A percentile compares a stretch with the other conserved stretches of the same genome.
phyloP scores from a whole-genome alignment of 2,113 vertebrate species.

The Thomomys bottae region DNA sequence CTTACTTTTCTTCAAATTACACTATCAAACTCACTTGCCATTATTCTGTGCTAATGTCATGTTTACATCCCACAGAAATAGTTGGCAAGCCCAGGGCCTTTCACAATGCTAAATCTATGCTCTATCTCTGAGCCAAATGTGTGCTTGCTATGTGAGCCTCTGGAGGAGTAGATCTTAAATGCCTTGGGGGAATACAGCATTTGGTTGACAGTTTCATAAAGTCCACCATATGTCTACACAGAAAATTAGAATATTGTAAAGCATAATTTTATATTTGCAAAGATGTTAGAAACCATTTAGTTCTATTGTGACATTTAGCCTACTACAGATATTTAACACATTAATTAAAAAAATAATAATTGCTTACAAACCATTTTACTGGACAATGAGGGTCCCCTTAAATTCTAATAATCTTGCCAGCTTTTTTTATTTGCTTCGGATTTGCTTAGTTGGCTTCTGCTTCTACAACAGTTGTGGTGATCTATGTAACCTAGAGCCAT shows the following conservation, averaged over 20 bases:
- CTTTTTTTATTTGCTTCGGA: background rate
- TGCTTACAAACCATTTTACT: background rate
- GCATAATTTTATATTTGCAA: background rate
- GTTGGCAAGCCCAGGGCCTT: background rate
- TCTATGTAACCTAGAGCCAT: background rate
- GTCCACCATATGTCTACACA: background rate
- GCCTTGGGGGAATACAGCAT: background rate
- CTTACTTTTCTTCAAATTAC: background rate
- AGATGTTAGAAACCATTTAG: background rate
- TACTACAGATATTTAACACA: background rate
- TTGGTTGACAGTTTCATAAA: background rate
- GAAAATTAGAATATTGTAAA: background rate
- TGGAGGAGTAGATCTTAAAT: background rate
- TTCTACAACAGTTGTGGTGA: background rate
- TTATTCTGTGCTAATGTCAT: background rate
- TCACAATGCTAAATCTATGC: background rate
- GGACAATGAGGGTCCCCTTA: background rate
- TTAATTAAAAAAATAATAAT: background rate
- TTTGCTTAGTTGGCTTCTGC: background rate
- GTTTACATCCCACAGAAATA: background rate
- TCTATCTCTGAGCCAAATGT: background rate
- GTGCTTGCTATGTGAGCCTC: background rate
- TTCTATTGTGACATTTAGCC: background rate
- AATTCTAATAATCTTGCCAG: background rate
- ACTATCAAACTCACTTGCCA: rapidly evolving